phyloP scores from a whole-genome alignment of 2,113 vertebrate genomes.

The Chloropsis cyanopogon region DNA sequence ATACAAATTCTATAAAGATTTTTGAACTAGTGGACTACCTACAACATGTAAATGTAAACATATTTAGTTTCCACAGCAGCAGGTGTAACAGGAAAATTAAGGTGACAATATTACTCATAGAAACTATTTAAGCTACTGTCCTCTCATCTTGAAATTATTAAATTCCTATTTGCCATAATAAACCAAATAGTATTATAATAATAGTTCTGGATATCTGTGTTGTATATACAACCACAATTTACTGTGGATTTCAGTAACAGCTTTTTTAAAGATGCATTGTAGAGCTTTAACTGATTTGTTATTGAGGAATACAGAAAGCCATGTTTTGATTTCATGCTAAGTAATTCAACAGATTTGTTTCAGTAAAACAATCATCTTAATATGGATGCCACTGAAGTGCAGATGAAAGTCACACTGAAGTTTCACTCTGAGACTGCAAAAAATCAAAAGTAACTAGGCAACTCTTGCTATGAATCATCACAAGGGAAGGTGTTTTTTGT shows the following conservation, averaged over 20 bases:
- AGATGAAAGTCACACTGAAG: not conserved
- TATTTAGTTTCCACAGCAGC: not conserved
- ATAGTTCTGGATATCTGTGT: not conserved
- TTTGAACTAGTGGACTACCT: not conserved
- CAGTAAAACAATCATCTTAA: fast-evolving
- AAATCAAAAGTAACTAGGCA: not conserved
- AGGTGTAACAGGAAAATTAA: not conserved
- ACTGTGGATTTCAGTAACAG: not conserved
- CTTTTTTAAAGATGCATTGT: not conserved
- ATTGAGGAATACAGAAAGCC: not conserved
- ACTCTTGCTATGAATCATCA: not conserved
- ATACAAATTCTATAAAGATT: not conserved
- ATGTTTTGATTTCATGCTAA: not conserved
- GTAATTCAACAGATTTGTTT: not conserved
- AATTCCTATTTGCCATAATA: not conserved
- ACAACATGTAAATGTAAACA: not conserved
- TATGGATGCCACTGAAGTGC: not conserved
- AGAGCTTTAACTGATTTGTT: not conserved
- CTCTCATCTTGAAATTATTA: not conserved
- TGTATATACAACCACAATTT: not conserved
- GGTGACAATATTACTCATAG: not conserved
- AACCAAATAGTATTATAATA: not conserved
- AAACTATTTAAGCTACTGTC: not conserved
- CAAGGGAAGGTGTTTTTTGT: not conserved
- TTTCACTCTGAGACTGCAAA: not conserved